These are phyloP conservation scores for Neocrepidodera transversa DNA, from an alignment of 2,888 invertebrate genomes.

Conservation along the genomic window DNA sequence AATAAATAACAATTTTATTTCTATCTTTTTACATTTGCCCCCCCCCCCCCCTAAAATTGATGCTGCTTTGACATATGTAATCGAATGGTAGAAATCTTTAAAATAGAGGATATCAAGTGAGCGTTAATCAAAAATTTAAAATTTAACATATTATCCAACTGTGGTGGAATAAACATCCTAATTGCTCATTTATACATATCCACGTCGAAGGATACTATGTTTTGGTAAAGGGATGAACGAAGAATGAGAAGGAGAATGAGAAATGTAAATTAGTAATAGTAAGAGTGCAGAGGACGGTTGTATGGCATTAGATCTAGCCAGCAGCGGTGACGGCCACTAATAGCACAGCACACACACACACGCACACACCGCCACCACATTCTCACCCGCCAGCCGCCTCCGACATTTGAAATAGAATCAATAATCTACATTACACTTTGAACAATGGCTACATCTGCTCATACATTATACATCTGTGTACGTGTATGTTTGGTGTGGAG, in stretches of 20 bases:
- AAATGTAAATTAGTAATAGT: too few species aligned
- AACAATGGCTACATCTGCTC: constrained; percentile 51
- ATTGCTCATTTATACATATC: neutral
- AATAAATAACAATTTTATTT: too few species aligned
- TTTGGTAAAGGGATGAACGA: constrained; percentile 4
- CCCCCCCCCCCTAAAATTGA: too few species aligned
- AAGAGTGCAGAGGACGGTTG: constrained; percentile 2
- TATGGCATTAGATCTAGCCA: constrained; percentile 2
- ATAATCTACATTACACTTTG: constrained; percentile 44
- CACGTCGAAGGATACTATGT: constrained; percentile 11
- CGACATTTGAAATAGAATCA: constrained; percentile 49
- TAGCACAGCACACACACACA: constrained; percentile 39
- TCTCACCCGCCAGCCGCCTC: constrained; percentile 30
- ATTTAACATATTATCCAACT: neutral
- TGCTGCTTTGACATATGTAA: too few species aligned
- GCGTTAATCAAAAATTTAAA: too few species aligned
- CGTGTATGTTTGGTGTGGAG: constrained; percentile 24
- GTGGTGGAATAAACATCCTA: constrained; percentile 14
- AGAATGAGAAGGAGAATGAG: constrained; percentile 1
- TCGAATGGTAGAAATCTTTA: too few species aligned
- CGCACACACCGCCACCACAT: constrained; percentile 9
- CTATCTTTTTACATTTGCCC: too few species aligned
- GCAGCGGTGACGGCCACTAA: constrained; percentile 21
- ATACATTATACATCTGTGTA: constrained; percentile 56
- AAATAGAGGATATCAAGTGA: too few species aligned